A percentile compares a stretch with the other conserved stretches of the same genome.
Conservation (phyloP, 1,140 invertebrate genomes). For the Zaprionus kolodkinae region DNA sequence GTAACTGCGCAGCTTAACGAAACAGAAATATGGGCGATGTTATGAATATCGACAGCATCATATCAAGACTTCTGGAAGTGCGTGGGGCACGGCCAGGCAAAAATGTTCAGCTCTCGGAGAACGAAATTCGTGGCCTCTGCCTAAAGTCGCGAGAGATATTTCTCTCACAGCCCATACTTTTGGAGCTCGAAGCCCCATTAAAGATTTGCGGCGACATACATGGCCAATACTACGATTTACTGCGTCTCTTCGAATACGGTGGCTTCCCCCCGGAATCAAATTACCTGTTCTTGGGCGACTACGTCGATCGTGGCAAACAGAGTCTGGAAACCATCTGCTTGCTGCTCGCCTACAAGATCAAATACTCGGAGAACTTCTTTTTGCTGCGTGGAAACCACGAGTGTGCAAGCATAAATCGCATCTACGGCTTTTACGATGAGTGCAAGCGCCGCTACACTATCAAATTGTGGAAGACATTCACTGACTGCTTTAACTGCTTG, state of each 20-base stretch:
- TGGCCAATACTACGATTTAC: conserved; percentile 98
- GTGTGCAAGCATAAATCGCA: conserved; percentile 96
- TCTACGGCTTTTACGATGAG: conserved; percentile 99
- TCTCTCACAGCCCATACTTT: conserved; percentile 98
- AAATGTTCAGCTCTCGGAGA: conserved; percentile 98
- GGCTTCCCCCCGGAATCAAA: conserved; percentile 99
- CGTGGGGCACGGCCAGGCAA: conserved; percentile 87
- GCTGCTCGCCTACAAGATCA: conserved; percentile 98
- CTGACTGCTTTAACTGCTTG: conserved; percentile 99
- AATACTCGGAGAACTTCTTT: conserved; percentile 96
- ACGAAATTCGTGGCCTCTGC: conserved; percentile 97
- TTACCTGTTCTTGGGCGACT: conserved; percentile 98
- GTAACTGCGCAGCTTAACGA: conserved; percentile 56
- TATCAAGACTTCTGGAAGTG: conserved; percentile 82
- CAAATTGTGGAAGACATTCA: conserved; percentile 99
- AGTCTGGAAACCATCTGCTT: conserved; percentile 96
- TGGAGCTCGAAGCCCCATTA: conserved; percentile 98
- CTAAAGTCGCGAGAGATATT: conserved; percentile 99
- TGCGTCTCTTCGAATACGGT: conserved; percentile 99
- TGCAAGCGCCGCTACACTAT: conserved; percentile 98
- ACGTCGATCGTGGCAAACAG: conserved; percentile 94
- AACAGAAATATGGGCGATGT: conserved; percentile 78
- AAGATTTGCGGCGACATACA: conserved; percentile 99
- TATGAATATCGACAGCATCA: conserved; percentile 83
- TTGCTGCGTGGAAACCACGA: conserved; percentile 93